Evolutionary conservation across 2,113 vertebrate genomes (phyloP).

Genomic region (Labeo rohita): DNA sequence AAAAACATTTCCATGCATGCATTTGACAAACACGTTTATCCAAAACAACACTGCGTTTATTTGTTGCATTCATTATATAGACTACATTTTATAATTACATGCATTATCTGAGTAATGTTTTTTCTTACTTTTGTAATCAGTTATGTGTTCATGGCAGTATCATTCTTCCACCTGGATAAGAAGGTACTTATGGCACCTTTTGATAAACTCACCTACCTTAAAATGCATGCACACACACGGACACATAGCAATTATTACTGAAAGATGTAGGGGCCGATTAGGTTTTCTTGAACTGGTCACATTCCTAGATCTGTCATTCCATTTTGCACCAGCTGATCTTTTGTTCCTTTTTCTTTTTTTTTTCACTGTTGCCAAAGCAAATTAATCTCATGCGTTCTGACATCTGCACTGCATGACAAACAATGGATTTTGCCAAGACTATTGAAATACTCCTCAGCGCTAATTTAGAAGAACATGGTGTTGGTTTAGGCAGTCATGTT

Average conservation of each 20-base stretch:
- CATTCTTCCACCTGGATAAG: neutral
- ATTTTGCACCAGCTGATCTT: neutral
- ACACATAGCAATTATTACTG: neutral
- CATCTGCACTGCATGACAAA: slow-evolving; percentile 15
- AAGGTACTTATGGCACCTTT: neutral
- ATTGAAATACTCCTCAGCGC: neutral
- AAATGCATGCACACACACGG: neutral
- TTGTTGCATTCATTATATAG: neutral
- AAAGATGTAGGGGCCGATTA: neutral
- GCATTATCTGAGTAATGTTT: neutral
- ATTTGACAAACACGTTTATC: neutral
- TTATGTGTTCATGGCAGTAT: neutral
- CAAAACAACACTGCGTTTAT: neutral
- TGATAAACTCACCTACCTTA: neutral
- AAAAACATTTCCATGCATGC: neutral
- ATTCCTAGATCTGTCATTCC: neutral
- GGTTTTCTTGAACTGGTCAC: neutral
- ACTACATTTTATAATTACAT: neutral
- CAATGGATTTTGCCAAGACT: slow-evolving; percentile 6
- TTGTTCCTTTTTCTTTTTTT: neutral
- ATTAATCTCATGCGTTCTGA: neutral
- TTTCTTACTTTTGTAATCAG: neutral
- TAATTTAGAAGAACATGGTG: slow-evolving; percentile 16
- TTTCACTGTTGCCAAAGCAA: slow-evolving; percentile 13
- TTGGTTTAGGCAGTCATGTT: slow-evolving; percentile 10